These are phyloP conservation scores for Cryptoblepharus egeriae DNA, from an alignment of 2,797 vertebrate genomes.

Conservation along the genomic window DNA sequence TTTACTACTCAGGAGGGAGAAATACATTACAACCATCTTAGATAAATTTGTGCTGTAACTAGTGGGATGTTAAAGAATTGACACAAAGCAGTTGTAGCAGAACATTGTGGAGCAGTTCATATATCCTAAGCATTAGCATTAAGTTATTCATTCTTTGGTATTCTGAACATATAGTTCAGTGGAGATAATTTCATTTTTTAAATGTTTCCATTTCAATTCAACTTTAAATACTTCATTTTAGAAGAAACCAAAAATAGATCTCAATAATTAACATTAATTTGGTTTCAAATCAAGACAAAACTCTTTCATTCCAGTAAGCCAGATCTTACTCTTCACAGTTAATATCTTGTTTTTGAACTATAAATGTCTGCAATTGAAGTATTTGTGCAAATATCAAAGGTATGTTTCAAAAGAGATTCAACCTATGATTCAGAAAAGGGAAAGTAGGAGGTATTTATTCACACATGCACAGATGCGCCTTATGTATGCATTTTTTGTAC, in stretches of 20 bases:
- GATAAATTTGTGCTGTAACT: slow-evolving; percentile 25
- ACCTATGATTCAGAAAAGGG: slow-evolving; percentile 61
- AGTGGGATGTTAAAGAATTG: not conserved
- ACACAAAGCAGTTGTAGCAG: slow-evolving; percentile 26
- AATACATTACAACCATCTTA: not conserved
- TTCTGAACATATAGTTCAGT: slow-evolving; percentile 21
- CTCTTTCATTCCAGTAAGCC: slow-evolving; percentile 29
- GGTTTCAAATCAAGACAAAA: slow-evolving; percentile 46
- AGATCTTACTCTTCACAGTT: slow-evolving; percentile 50
- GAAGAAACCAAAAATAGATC: not conserved
- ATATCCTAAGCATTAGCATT: slow-evolving; percentile 16
- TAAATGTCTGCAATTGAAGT: slow-evolving; percentile 49
- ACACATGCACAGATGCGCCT: slow-evolving; percentile 2
- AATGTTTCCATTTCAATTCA: not conserved
- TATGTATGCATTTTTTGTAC: not conserved
- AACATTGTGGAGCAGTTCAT: not conserved
- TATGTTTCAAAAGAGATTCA: slow-evolving; percentile 55
- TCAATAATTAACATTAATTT: slow-evolving; percentile 47
- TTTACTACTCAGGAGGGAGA: slow-evolving; percentile 29
- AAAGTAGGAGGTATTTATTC: slow-evolving; percentile 21
- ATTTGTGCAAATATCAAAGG: slow-evolving; percentile 48
- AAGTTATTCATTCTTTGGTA: not conserved
- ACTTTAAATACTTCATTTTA: not conserved
- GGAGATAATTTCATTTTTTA: slow-evolving; percentile 50
- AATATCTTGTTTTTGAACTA: slow-evolving; percentile 59